Evolutionary conservation across 37 sponge, comb jelly and placozoan species (phyloP).

Genomic region (Spongia lamella): DNA sequence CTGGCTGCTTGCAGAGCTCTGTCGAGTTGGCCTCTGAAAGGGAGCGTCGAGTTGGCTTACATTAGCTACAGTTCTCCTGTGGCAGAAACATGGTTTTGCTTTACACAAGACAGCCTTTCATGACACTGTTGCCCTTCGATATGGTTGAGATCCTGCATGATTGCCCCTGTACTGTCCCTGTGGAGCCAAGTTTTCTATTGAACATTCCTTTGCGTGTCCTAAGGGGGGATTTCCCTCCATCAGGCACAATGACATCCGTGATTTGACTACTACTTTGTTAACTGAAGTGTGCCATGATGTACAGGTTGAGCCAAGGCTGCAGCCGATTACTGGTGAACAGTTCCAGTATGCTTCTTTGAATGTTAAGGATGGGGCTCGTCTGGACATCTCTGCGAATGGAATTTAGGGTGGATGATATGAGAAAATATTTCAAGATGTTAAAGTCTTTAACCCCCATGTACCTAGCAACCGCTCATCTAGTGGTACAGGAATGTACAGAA

Average conservation of each 20-base stretch:
- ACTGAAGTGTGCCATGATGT: conserved; percentile 44
- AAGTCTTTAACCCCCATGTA: conserved; percentile 39
- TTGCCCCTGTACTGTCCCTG: too few relatives aligned
- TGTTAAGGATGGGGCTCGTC: conserved; percentile 20
- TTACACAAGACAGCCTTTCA: conserved; percentile 24
- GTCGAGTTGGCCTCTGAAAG: neutral
- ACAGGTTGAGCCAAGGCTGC: conserved; percentile 26
- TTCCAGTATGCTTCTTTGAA: conserved; percentile 9
- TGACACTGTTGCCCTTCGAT: conserved; percentile 17
- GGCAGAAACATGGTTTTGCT: conserved; percentile 10
- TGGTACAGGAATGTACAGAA: too few relatives aligned
- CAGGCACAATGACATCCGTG: conserved; percentile 32
- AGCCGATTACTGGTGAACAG: conserved; percentile 27
- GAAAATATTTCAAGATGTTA: conserved; percentile 30
- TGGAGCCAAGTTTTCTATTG: conserved; percentile 5
- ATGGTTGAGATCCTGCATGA: conserved; percentile 16
- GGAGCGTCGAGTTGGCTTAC: conserved; percentile 3
- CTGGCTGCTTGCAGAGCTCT: too few relatives aligned
- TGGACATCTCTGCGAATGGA: conserved; percentile 27
- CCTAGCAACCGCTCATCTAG: conserved; percentile 14
- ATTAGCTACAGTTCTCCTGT: neutral
- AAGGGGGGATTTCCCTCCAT: conserved; percentile 32
- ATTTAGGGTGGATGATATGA: conserved; percentile 41
- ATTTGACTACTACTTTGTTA: conserved; percentile 26
- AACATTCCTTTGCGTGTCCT: conserved; percentile 41